These are phyloP conservation scores for Ranitomeya variabilis DNA, from an alignment of 2,113 vertebrate genomes.

Conservation along the genomic window DNA sequence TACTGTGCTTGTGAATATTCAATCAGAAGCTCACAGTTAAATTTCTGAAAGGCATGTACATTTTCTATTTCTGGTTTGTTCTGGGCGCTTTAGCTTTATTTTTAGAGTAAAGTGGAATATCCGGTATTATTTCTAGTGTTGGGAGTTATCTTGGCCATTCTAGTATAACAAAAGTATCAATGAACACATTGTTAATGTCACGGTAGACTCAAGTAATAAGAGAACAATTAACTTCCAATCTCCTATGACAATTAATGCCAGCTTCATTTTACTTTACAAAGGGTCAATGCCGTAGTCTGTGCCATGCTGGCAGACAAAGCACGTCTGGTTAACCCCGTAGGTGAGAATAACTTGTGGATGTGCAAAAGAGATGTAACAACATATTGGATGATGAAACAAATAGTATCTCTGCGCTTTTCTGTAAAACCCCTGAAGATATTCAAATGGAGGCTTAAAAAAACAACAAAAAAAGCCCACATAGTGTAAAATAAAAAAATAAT, in stretches of 20 bases:
- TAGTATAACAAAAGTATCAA: neutral
- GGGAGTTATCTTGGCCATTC: neutral
- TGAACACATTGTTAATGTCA: slow-evolving; percentile 6
- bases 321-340: neutral
- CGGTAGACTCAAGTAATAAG: neutral
- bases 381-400: neutral
- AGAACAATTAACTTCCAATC: neutral
- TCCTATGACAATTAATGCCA: neutral
- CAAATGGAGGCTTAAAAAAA: no score
- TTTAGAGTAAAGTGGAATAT: neutral
- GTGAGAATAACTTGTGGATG: neutral
- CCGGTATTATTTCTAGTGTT: neutral
- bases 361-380: neutral
- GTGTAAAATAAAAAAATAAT: no score
- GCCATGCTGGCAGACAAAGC: neutral
- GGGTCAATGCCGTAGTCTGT: neutral
- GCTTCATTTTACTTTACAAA: neutral
- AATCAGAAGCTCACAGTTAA: neutral
- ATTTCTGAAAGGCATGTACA: neutral
- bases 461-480: no score
- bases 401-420: no score
- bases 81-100: neutral
- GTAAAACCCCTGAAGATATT: no score
- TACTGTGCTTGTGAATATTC: neutral
- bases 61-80: neutral